Evolutionary conservation across 2,888 invertebrate species (phyloP), one percentile per base, ranked within the genome.

Genomic region (Lasioglossum leucozonium): DNA sequence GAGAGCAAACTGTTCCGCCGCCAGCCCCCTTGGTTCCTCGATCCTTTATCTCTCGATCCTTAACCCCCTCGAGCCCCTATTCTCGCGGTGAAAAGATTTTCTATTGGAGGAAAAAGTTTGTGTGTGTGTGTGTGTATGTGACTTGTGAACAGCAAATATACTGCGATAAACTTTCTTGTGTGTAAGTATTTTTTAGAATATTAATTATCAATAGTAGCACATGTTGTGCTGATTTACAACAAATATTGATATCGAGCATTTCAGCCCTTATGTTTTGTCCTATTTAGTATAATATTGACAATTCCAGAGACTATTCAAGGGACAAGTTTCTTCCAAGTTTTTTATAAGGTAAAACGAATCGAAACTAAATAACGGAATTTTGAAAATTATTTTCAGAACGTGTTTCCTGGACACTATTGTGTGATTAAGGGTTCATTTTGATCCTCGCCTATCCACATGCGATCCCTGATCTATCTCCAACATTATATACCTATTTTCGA

Each of bases 1-100:
- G 6, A 42, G 30, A 69, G 81, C 73, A 81, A 74, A 62, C 30
- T 42, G 76, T 42, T 11, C 65, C 51, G 4, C 65, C 37, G 26
- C 18, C 69, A 51, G 37, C 71, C 44, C 42, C 74, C 79, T 58
- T 30, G 47, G 77, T 85, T 87, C 84, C 47, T 72, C 81, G 78
- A 44, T 58, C 67, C 3, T 37, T 67, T 34, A 67, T 51, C 26
- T 34, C 5, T 26, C 62, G 62, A 58, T 58, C 58, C 4, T 26
- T 58, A 51, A 51, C 1, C 58, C 11, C 4, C 11, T n/a, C 4
- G 18, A 16, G 51, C 42, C 13, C 42, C 13, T 42, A 42, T 11
- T 11, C 13, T 42, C 0, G 3, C 42, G 0, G 10, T 22, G 8
- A 8, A 51, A 51, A 22, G 22, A 22, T 22, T 2, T 51, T 51